These are phyloP conservation scores for Salvator merianae DNA, from an alignment of 2,113 vertebrate species.

Conservation along the genomic window DNA sequence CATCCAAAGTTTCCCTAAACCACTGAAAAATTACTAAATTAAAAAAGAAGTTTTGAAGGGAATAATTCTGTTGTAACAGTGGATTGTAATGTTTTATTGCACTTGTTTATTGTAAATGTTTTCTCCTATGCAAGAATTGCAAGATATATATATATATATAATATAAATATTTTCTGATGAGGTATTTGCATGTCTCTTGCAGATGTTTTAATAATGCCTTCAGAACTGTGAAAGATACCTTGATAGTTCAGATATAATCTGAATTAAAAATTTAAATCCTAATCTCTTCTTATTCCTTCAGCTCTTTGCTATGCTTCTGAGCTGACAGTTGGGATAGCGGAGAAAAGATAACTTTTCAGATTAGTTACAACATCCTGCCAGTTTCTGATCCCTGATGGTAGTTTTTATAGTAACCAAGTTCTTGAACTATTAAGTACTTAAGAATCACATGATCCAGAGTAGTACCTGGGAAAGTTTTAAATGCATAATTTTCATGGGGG, in stretches of 20 bases:
- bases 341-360: neutral
- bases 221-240: neutral
- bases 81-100: constrained; percentile 45
- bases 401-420: neutral
- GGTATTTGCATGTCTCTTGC: constrained; percentile 15
- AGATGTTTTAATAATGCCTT: neutral
- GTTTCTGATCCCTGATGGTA: neutral
- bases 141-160: constrained; percentile 10
- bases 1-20: constrained; percentile 34
- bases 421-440: neutral
- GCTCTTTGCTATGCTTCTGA: neutral
- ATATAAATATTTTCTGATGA: constrained; percentile 16
- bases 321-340: neutral
- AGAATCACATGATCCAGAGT: neutral
- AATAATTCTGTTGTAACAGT: constrained; percentile 51
- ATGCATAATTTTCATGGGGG: constrained; percentile 19
- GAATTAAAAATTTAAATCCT: neutral
- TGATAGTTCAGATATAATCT: constrained; percentile 6
- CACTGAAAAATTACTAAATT: constrained; percentile 40
- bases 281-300: neutral
- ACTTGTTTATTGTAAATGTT: constrained; percentile 41
- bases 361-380: neutral
- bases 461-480: neutral
- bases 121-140: constrained; percentile 48
- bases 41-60: constrained; percentile 39